Percentiles rank a stretch among this genome's conserved stretches.
Evolutionary conservation across 2,113 vertebrate species (phyloP).

Genomic region (Heliornis fulica): DNA sequence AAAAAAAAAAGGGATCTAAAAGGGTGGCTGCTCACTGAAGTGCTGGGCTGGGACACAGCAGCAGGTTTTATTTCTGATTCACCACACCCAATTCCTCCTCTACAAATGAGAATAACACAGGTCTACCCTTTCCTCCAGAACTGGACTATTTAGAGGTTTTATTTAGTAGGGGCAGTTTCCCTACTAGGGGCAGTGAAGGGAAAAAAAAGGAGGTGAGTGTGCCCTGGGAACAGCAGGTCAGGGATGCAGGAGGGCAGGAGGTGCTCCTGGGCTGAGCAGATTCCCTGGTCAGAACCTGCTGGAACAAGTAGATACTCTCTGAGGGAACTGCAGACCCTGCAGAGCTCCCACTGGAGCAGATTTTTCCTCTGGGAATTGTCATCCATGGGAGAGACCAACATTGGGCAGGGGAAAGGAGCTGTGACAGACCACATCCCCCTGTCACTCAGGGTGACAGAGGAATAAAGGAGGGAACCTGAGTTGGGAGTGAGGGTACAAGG

Average conservation of each 20-base stretch:
- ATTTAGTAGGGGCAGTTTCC: not conserved
- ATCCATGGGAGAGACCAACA: not conserved
- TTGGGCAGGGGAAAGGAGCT: not conserved
- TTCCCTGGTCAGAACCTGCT: fast-evolving
- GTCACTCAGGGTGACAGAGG: too few species aligned
- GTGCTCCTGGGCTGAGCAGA: not conserved
- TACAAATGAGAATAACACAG: fast-evolving
- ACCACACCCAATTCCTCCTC: not conserved
- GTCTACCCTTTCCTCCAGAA: not conserved
- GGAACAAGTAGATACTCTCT: not conserved
- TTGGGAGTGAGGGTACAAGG: fast-evolving
- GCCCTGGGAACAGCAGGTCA: too few species aligned
- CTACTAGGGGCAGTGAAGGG: too few species aligned
- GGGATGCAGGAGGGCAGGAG: too few species aligned
- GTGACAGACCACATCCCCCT: not conserved
- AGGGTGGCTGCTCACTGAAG: not conserved
- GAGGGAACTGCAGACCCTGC: not conserved
- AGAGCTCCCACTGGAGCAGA: not conserved
- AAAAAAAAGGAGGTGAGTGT: too few species aligned
- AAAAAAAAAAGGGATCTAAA: not conserved
- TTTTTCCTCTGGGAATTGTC: not conserved
- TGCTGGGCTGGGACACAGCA: not conserved
- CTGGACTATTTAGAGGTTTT: fast-evolving
- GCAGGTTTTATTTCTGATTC: not conserved
- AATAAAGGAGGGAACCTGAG: not conserved